Evolutionary conservation across 1,140 invertebrate genomes (phyloP).

Genomic region (Bombus breviceps): DNA sequence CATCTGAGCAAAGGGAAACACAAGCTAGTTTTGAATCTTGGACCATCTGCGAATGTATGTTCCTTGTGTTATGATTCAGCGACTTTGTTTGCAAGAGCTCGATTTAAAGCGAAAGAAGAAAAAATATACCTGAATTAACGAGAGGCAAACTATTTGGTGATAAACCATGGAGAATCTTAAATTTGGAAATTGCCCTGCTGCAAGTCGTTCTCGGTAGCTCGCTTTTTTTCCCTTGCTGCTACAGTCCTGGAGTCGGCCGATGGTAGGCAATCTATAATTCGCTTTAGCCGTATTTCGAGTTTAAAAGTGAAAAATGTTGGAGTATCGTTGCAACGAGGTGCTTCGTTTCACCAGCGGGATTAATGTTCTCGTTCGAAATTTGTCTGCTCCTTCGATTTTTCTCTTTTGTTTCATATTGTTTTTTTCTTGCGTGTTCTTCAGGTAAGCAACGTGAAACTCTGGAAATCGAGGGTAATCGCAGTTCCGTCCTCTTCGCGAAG

Average conservation of each 20-base stretch:
- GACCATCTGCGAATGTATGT: background rate
- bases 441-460: background rate
- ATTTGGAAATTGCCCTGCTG: background rate
- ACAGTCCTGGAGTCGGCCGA: background rate
- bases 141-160: background rate
- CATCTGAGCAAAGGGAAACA: background rate
- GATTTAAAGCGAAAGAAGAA: background rate
- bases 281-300: background rate
- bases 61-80: background rate
- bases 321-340: background rate
- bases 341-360: background rate
- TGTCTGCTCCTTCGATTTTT: background rate
- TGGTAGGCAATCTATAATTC: constrained; percentile 1
- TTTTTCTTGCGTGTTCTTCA: background rate
- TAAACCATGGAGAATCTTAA: background rate
- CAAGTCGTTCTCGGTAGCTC: background rate
- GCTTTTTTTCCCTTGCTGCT: too few species aligned
- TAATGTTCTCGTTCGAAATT: background rate
- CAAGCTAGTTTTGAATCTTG: background rate
- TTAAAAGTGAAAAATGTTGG: constrained; percentile 18
- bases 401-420: background rate
- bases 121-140: background rate
- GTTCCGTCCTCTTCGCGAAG: background rate
- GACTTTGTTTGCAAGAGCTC: background rate
- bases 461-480: background rate